Base-by-base conservation (phyloP, 1,140 invertebrate genomes). In the Pogonomyrmex barbatus region DNA sequence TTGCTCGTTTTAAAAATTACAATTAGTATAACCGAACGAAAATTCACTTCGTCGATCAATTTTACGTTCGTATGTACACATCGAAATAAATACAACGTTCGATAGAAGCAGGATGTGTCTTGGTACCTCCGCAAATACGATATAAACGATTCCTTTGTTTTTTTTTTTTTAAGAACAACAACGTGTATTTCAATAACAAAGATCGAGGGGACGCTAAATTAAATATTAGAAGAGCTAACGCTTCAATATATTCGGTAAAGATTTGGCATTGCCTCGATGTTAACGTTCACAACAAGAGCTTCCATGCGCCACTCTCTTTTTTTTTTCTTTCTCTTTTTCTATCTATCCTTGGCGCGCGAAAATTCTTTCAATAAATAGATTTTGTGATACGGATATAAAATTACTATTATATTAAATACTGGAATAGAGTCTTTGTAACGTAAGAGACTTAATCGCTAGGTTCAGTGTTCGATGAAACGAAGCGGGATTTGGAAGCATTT, bases 381-480 rank as follows among this genome's bases (percentile, higher is more conserved):
- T 85, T 88, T 86, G 87, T 87, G 88, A 89, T 79, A 89, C 88
- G 88, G 89, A 89, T 90, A 90, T 89, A 90, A 90, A 90, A 90
- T 90, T 90, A 90, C 89, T 90, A 90, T 90, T 90, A 90, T 87
- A 89, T 90, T 90, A 89, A 89, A 87, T 90, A 90, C 70, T 90
- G 89, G 89, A 90, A 90, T 89, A 90, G 86, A 87, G 89, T 87
- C 65, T 87, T 89, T 81, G 67, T 90, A 90, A 90, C 88, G 86
- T 89, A 90, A 75, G 79, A 83, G 78, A 89, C 89, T 90, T 90
- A 90, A 87, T 78, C 70, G 76, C 89, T 90, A 90, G 86, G 65
- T 68, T 89, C 73, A 82, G 82, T 87, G 85, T 90, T 89, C 88
- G 79, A 89, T 90, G 88, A 89, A 90, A 90, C 88, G 85, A 83